Percentiles rank a stretch among this genome's conserved stretches.
Evolutionary conservation across 2,888 invertebrate genomes (phyloP).

Genomic region (Antheraea assamensis): DNA sequence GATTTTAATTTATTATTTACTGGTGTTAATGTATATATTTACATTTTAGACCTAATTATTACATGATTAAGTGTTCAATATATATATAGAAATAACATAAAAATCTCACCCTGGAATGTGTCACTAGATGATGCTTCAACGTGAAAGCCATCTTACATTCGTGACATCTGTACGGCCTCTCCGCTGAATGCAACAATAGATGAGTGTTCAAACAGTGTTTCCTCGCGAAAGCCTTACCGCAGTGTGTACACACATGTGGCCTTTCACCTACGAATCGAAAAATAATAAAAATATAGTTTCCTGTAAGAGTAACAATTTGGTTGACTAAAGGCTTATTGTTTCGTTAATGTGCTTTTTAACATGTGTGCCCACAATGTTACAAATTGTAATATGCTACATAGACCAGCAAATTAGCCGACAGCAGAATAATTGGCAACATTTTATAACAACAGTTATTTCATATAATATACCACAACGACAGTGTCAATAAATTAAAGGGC

Average conservation of each 20-base stretch:
- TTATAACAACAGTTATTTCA: too few species aligned
- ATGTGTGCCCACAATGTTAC: too few species aligned
- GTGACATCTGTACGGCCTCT: slow-evolving; percentile 90
- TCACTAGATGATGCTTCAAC: slow-evolving; percentile 91
- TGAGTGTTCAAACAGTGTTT: slow-evolving; percentile 93
- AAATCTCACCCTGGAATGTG: slow-evolving; percentile 86
- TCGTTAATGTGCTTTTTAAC: too few species aligned
- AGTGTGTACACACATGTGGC: slow-evolving; percentile 89
- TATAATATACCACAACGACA: too few species aligned
- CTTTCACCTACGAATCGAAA: slow-evolving; percentile 81
- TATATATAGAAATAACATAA: background rate
- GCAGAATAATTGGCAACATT: too few species aligned
- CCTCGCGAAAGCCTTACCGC: slow-evolving; percentile 91
- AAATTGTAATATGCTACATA: too few species aligned
- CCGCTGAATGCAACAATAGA: slow-evolving; percentile 89
- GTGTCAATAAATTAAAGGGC: too few species aligned
- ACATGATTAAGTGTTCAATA: too few species aligned
- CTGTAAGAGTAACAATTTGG: too few species aligned
- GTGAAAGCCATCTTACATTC: slow-evolving; percentile 95
- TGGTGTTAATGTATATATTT: background rate
- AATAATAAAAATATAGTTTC: background rate
- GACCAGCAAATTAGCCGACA: too few species aligned
- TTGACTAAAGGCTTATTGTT: too few species aligned
- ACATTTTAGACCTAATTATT: background rate
- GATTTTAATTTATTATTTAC: too few species aligned